These are phyloP conservation scores for Hozukius guyotensis DNA, from an alignment of 2,797 vertebrate species.

Conservation along the genomic window DNA sequence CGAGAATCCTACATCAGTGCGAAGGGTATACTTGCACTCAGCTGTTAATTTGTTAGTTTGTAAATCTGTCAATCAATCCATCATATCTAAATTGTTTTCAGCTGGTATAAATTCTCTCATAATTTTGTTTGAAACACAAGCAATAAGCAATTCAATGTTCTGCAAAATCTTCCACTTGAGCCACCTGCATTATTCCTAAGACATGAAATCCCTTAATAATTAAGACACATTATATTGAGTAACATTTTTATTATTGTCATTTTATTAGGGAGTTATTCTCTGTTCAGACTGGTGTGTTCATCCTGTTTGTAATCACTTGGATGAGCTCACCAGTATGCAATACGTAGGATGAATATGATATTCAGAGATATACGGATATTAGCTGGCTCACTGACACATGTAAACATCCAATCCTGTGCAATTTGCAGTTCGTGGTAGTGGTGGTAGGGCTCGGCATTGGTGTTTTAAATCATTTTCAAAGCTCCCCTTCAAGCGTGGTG, in stretches of 20 bases:
- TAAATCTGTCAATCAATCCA: background rate
- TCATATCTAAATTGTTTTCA: background rate
- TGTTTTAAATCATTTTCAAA: constrained; percentile 41
- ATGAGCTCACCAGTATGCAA: constrained; percentile 12
- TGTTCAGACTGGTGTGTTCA: constrained; percentile 1
- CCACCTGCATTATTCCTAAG: background rate
- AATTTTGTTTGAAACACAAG: background rate
- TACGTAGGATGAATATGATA: constrained; percentile 1
- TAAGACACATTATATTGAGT: background rate
- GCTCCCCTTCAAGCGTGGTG: constrained; percentile 13
- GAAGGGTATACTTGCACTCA: background rate
- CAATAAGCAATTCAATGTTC: background rate
- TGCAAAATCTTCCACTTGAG: constrained; percentile 5
- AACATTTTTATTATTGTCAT: background rate
- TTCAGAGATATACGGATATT: background rate
- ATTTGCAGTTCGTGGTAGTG: background rate
- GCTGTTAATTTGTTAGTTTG: background rate
- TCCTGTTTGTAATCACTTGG: constrained; percentile 20
- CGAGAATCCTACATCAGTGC: background rate
- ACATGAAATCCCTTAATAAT: constrained; percentile 13
- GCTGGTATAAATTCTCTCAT: background rate
- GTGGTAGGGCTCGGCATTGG: background rate
- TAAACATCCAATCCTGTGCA: constrained; percentile 6
- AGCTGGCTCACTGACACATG: constrained; percentile 3
- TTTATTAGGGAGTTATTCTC: background rate